Evolutionary conservation across 2,888 invertebrate genomes (phyloP).

Genomic region (Ennomos quercinarius): DNA sequence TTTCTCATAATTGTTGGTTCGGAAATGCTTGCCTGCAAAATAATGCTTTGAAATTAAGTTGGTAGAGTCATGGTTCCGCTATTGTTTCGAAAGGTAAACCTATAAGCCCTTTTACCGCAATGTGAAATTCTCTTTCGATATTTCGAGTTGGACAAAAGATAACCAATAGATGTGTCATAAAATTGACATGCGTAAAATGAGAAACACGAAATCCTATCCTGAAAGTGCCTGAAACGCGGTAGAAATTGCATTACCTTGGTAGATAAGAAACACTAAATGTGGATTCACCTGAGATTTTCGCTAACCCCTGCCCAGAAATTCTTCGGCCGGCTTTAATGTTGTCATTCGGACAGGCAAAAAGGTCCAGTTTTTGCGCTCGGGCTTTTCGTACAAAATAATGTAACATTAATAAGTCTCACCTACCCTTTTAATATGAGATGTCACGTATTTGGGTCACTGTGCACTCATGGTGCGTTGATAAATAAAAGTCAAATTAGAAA

Average conservation of each 20-base stretch:
- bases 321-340: conserved; percentile 63
- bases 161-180: conserved; percentile 1
- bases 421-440: conserved; percentile 61
- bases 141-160: too few relatives aligned
- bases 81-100: conserved; percentile 4
- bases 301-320: conserved; percentile 49
- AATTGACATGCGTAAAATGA: conserved; percentile 19
- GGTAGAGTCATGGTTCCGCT: conserved; percentile 15
- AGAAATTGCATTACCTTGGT: conserved; percentile 41
- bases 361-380: conserved; percentile 66
- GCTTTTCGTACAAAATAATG: conserved; percentile 69
- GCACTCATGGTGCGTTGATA: conserved; percentile 56
- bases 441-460: conserved; percentile 63
- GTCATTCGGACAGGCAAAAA: conserved; percentile 69
- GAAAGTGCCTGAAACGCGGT: conserved; percentile 3
- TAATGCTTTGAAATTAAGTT: conserved; percentile 28
- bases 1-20: conserved; percentile 32
- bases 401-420: conserved; percentile 73
- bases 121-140: too few relatives aligned
- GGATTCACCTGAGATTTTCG: conserved; percentile 51
- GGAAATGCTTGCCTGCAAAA: conserved; percentile 28
- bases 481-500: conserved; percentile 56
- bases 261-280: conserved; percentile 38
- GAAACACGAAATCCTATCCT: conserved; percentile 8
- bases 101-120: too few relatives aligned